Evolutionary conservation across 2,113 vertebrate genomes (phyloP).

Genomic region (Antennarius striatus): DNA sequence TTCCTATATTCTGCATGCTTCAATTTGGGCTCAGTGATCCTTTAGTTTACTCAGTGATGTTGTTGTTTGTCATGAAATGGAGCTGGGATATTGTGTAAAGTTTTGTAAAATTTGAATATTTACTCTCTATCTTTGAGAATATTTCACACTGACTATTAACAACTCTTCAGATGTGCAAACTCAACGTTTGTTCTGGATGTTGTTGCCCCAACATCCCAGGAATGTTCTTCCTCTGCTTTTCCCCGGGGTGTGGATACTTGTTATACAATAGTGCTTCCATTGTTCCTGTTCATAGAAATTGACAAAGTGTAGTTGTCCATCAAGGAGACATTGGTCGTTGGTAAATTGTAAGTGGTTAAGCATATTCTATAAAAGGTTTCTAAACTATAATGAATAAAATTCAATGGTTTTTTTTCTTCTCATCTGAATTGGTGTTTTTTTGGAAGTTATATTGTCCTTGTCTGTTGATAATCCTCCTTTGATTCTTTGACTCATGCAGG

Average conservation of each 20-base stretch:
- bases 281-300: conserved; percentile 13
- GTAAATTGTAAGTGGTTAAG: background rate
- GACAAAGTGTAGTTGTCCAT: background rate
- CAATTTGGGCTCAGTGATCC: conserved; percentile 18
- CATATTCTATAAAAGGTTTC: background rate
- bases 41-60: background rate
- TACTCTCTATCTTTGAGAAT: background rate
- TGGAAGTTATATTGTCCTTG: background rate
- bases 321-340: background rate
- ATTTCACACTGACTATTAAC: background rate
- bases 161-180: conserved; percentile 3
- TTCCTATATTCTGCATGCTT: background rate
- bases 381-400: background rate
- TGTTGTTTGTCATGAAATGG: conserved; percentile 12
- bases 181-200: conserved; percentile 10
- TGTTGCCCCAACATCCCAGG: conserved; percentile 14
- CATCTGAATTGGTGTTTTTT: background rate
- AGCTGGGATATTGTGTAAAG: background rate
- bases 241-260: conserved; percentile 20
- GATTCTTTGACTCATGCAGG: conserved; percentile 3
- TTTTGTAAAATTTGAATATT: background rate
- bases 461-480: background rate
- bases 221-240: conserved; percentile 64
- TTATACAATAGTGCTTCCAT: conserved; percentile 17
- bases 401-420: too few species aligned